Percentiles rank a stretch among this genome's conserved stretches.
Evolutionary conservation across 2,797 vertebrate genomes (phyloP).

Genomic region (Geotrypetes seraphini): DNA sequence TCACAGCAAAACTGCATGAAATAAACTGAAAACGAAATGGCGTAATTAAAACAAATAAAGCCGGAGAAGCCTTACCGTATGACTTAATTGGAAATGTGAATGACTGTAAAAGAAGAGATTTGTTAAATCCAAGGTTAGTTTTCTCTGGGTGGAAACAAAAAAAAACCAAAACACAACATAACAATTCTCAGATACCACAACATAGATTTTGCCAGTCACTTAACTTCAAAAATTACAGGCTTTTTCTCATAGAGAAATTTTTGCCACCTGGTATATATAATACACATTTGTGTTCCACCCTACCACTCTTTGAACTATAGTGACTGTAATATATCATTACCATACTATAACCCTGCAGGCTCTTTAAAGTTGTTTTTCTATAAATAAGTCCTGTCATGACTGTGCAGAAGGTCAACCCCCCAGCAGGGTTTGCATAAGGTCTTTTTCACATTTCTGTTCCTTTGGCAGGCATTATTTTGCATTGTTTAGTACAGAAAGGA

Average conservation of each 20-base stretch:
- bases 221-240: slow-evolving; percentile 51
- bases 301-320: slow-evolving; percentile 47
- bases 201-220: slow-evolving; percentile 48
- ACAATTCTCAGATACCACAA: slow-evolving; percentile 53
- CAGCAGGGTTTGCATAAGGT: slow-evolving; percentile 29
- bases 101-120: too few species aligned
- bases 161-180: too few species aligned
- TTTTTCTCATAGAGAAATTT: slow-evolving; percentile 47
- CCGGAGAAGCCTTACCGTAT: too few species aligned
- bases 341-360: slow-evolving; percentile 43
- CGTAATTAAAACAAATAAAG: too few species aligned
- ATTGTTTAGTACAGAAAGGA: slow-evolving; percentile 19
- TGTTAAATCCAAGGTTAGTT: too few species aligned
- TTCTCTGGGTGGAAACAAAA: too few species aligned
- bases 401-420: slow-evolving; percentile 30
- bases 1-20: too few species aligned
- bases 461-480: slow-evolving; percentile 8
- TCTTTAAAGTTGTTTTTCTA: slow-evolving; percentile 48
- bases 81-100: too few species aligned
- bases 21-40: too few species aligned
- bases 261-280: slow-evolving; percentile 51
- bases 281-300: slow-evolving; percentile 50
- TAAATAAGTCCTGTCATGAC: slow-evolving; percentile 52
- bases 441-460: slow-evolving; percentile 20
- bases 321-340: slow-evolving; percentile 54